Conservation (phyloP, 2,888 invertebrate genomes). For the Tiliacea aurago region DNA sequence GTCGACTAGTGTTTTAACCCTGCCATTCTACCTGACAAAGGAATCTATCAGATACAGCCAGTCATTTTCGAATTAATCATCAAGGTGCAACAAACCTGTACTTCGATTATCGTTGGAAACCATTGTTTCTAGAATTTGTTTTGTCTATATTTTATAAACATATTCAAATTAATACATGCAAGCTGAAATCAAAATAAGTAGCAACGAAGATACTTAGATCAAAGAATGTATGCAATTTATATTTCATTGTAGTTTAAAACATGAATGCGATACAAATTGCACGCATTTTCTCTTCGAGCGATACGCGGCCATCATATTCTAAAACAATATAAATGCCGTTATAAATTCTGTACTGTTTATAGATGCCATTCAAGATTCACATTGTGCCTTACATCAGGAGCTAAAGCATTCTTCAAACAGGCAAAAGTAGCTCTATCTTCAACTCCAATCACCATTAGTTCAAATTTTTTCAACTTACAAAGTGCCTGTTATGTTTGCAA, state of each 20-base stretch:
- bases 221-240: conserved; percentile 39
- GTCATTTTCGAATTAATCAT: conserved; percentile 50
- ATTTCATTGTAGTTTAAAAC: conserved; percentile 52
- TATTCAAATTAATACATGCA: not conserved
- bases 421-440: conserved; percentile 10
- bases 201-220: conserved; percentile 13
- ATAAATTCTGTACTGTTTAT: conserved; percentile 48
- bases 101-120: conserved; percentile 9
- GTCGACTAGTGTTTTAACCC: conserved; percentile 45
- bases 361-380: conserved; percentile 48
- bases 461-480: conserved; percentile 23
- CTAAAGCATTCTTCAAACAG: conserved; percentile 18
- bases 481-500: conserved; percentile 3
- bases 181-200: not conserved
- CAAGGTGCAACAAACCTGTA: conserved; percentile 39
- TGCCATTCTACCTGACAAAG: conserved; percentile 48
- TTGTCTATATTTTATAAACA: not conserved
- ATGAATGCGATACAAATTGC: conserved; percentile 49
- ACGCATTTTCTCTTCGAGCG: conserved; percentile 47
- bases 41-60: conserved; percentile 40
- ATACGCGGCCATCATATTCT: conserved; percentile 38
- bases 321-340: conserved; percentile 50
- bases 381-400: conserved; percentile 16
- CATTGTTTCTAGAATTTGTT: not conserved
- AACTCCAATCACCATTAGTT: not conserved